Base-by-base conservation (phyloP, 2,888 invertebrate genomes). In the Lepidocyrtinus sp. region DNA sequence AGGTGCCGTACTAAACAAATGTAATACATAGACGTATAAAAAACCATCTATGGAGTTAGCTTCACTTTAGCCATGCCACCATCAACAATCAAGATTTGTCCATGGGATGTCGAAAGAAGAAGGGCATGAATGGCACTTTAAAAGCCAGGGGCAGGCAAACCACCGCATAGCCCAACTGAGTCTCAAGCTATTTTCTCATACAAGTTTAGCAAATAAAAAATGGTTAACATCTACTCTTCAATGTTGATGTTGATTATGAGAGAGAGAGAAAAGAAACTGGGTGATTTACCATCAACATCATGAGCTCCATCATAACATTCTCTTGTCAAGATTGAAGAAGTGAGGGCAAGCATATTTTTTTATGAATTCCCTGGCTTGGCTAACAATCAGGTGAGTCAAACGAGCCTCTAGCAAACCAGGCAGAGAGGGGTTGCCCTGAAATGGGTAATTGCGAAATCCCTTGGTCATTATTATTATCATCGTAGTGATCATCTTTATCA, bases 61-160 rank as follows among this genome's bases (percentile, higher is more conserved):
- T 75, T 12, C 36, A 12, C 36, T 46, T 24, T 36, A 65, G 61
- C 61, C 75, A 36, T 74, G 70, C 75, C 61, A 75, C 70, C 75
- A 75, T 80, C 69, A 62, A 75, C 79, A 80, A 80, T 80, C 80
- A 80, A 71, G 61, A 75, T 67, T 76, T 82, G 79, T 79, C 76
- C 79, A 82, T 79, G 82, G 82, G 76, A 79, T 82, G 82, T 82
- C 82, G 82, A 79, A 79, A 82, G 73, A 75, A 79, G 72, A 76
- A 82, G 79, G 79, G 82, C 79, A 82, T 65, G 55, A 55, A 71
- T 50, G 19, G 61, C 65, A 63, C 62, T 71, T 36, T 24, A 71
- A 78, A 74, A 70, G 65, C 80, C 74, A 75, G 75, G 75, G 80
- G 80, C 80, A 36, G 36, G 36, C 36, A n/a, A n/a, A n/a, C n/a